Conservation (phyloP, 2,888 invertebrate species). For the Liopterus haemorrhoidalis region DNA sequence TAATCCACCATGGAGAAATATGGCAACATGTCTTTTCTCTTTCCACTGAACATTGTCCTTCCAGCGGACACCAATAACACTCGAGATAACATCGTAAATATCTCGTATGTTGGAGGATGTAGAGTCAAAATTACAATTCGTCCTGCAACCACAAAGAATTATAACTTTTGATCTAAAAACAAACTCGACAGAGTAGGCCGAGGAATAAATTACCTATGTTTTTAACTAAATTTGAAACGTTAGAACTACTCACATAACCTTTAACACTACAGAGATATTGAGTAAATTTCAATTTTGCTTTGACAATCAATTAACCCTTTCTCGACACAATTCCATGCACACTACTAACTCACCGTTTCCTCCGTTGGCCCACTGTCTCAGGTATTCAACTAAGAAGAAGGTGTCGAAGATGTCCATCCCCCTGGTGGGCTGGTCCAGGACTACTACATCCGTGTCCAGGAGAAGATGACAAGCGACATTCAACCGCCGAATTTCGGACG, state of each 20-base stretch:
- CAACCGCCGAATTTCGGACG: slow-evolving; percentile 79
- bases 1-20: slow-evolving; percentile 85
- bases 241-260: too few species aligned
- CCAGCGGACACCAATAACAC: slow-evolving; percentile 84
- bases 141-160: slow-evolving; percentile 42
- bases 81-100: slow-evolving; percentile 87
- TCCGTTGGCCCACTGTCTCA: slow-evolving; percentile 78
- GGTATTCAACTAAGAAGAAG: slow-evolving; percentile 88
- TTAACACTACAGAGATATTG: too few species aligned
- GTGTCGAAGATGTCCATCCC: slow-evolving; percentile 94
- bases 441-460: slow-evolving; percentile 77
- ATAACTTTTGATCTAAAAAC: too few species aligned
- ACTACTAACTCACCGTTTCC: too few species aligned
- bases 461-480: slow-evolving; percentile 86
- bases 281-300: too few species aligned
- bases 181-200: too few species aligned
- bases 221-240: too few species aligned
- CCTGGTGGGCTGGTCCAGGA: slow-evolving; percentile 81
- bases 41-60: slow-evolving; percentile 85
- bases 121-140: slow-evolving; percentile 84
- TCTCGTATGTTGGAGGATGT: slow-evolving; percentile 92
- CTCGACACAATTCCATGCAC: too few species aligned
- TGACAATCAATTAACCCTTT: too few species aligned
- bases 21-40: slow-evolving; percentile 81
- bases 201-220: too few species aligned